Base-by-base conservation (phyloP, 1,140 invertebrate species). In the Wasmannia auropunctata region DNA sequence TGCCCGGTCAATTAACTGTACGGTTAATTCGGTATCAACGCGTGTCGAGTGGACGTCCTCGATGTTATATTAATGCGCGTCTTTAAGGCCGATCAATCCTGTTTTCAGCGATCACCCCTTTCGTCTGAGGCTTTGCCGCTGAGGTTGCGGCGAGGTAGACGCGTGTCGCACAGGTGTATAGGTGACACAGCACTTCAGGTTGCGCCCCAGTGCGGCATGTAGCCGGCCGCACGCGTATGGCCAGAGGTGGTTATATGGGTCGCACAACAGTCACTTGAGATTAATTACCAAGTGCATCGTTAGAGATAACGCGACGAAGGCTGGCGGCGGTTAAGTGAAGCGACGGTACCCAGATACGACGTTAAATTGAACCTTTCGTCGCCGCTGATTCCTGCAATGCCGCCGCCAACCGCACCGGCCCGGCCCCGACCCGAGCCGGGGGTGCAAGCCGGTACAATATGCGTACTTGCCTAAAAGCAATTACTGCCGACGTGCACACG, bases 291-390 rank as follows among this genome's bases (percentile, higher is more conserved):
- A 90, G 90, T 91, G 89, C 89, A 76, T 80, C 89, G 89, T 88
- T 86, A 91, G 87, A 91, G 89, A 90, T 90, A 90, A 90, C 86
- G 83, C 85, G 72, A 51, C 70, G 85, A 86, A 90, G 77, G 88
- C 76, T 31, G 62, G 56, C 56, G 31, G 43, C 22, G 76, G 69
- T 83, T 83, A 83, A 80, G 76, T 86, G 69, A 86, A 62, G 86
- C 60, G 75, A 72, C 51, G 58, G 74, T 80, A 58, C 43, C 62
- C 10, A 51, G 84, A 87, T 90, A 90, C 86, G 88, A 90, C 83
- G 88, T 90, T 90, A 90, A 90, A 90, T 90, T 88, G 89, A 91
- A 91, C 90, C 89, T 90, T 90, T 91, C 90, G 87, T 79, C 87
- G 49, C n/a, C 70, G 77, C 77, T 76, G 86, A 90, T 90, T 90